Percentiles rank a stretch among this genome's conserved stretches.
These are phyloP conservation scores for Erebia aethiops DNA, from an alignment of 2,888 invertebrate genomes.

Conservation along the genomic window DNA sequence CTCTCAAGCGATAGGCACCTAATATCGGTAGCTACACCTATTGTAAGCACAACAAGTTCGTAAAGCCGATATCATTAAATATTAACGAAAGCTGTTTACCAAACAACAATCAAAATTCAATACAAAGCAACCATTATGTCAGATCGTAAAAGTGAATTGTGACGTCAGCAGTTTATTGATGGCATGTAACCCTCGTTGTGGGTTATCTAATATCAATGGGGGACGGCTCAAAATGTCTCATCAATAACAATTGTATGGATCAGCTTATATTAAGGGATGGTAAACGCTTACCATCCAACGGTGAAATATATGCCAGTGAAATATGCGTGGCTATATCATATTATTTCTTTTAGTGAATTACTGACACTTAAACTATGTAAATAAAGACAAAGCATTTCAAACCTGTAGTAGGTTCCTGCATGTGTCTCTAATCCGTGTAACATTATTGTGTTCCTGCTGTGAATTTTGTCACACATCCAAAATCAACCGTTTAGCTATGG, in stretches of 20 bases:
- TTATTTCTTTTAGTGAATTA: background rate
- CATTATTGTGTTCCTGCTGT: too few relatives aligned
- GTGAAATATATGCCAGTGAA: conserved; percentile 9
- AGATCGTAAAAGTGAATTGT: conserved; percentile 45
- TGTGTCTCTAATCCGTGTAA: too few relatives aligned
- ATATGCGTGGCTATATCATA: conserved; percentile 2
- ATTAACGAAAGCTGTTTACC: conserved; percentile 25
- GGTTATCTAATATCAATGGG: conserved; percentile 44
- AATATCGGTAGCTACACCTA: background rate
- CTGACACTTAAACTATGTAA: background rate
- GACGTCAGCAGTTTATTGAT: conserved; percentile 51
- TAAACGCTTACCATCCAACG: conserved; percentile 1
- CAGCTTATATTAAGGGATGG: conserved; percentile 20
- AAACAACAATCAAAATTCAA: conserved; percentile 40
- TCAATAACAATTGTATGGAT: conserved; percentile 34
- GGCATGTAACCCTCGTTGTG: conserved; percentile 45
- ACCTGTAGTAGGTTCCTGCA: too few relatives aligned
- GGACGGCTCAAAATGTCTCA: conserved; percentile 37
- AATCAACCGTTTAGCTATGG: too few relatives aligned
- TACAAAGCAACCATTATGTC: conserved; percentile 40
- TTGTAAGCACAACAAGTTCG: conserved; percentile 11
- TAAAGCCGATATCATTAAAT: conserved; percentile 21
- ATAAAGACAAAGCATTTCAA: too few relatives aligned
- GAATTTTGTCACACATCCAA: too few relatives aligned
- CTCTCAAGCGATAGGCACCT: background rate